Percentiles rank a stretch among this genome's conserved stretches.
Evolutionary conservation across 1,140 invertebrate species (phyloP).

Genomic region (Metopolophium dirhodum): DNA sequence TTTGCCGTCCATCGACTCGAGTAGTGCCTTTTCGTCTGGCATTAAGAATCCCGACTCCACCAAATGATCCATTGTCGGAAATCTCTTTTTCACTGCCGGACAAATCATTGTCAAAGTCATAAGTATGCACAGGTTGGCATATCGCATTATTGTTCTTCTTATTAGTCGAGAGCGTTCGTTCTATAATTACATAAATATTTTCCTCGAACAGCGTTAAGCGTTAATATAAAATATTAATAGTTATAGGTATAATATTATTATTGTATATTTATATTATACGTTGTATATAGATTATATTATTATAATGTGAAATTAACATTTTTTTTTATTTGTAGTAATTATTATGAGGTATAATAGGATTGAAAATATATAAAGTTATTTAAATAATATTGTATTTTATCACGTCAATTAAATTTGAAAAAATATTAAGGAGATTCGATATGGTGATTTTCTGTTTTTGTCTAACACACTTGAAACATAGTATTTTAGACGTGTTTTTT

Average conservation of each 20-base stretch:
- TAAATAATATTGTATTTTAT: not conserved
- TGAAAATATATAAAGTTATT: not conserved
- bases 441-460: too few species aligned
- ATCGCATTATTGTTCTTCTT: slow-evolving; percentile 68
- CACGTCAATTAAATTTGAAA: too few species aligned
- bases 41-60: slow-evolving; percentile 68
- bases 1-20: slow-evolving; percentile 66
- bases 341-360: not conserved
- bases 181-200: slow-evolving; percentile 56
- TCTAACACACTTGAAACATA: too few species aligned
- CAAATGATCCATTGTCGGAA: slow-evolving; percentile 67
- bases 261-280: not conserved
- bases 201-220: not conserved
- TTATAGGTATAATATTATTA: too few species aligned
- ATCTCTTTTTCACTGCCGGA: slow-evolving; percentile 66
- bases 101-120: slow-evolving; percentile 65
- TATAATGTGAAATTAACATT: not conserved
- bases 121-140: slow-evolving; percentile 65
- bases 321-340: not conserved
- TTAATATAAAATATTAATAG: too few species aligned
- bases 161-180: slow-evolving; percentile 64
- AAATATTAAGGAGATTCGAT: too few species aligned
- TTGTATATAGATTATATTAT: not conserved
- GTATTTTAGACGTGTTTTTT: too few species aligned
- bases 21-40: slow-evolving; percentile 66